phyloP scores from a whole-genome alignment of 2,113 vertebrate genomes.

The Willisornis vidua region DNA sequence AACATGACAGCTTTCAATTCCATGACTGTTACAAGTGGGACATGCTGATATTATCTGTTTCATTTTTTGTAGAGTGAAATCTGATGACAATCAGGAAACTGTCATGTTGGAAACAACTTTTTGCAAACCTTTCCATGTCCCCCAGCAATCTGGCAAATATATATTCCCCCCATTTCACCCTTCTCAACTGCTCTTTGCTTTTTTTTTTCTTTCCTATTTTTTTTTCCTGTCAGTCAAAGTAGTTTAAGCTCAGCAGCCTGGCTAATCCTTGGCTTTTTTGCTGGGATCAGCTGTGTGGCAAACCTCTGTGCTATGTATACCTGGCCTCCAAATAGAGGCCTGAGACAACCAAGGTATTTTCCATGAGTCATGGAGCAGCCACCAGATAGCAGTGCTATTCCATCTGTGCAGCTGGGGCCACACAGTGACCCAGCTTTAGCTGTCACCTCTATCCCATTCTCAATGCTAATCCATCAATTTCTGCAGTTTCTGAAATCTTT shows the following conservation, averaged over 20 bases:
- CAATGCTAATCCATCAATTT: background rate
- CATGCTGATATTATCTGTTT: conserved; percentile 37
- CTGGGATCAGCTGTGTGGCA: conserved; percentile 4
- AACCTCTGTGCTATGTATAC: conserved; percentile 35
- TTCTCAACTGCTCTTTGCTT: background rate
- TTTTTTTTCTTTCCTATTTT: too few relatives aligned
- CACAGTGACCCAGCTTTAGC: background rate
- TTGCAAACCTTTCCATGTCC: background rate
- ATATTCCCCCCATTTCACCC: background rate
- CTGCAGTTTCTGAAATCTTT: background rate
- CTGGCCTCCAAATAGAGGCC: conserved; percentile 32
- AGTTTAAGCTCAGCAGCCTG: background rate
- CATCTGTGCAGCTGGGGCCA: background rate
- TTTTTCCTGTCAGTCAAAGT: background rate
- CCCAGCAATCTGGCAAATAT: background rate
- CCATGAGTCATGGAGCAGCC: conserved; percentile 60
- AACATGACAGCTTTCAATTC: conserved; percentile 42
- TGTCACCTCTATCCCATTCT: background rate
- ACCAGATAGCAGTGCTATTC: conserved; percentile 66
- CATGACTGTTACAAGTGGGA: background rate
- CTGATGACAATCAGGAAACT: conserved; percentile 33
- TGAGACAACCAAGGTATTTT: conserved; percentile 41
- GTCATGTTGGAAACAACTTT: conserved; percentile 10
- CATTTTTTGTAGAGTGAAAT: background rate
- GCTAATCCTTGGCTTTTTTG: conserved; percentile 38